Percentiles rank a stretch among this genome's conserved stretches.
These are phyloP conservation scores for Cataglyphis rosenhaueri DNA, from an alignment of 2,888 invertebrate genomes.

Conservation along the genomic window DNA sequence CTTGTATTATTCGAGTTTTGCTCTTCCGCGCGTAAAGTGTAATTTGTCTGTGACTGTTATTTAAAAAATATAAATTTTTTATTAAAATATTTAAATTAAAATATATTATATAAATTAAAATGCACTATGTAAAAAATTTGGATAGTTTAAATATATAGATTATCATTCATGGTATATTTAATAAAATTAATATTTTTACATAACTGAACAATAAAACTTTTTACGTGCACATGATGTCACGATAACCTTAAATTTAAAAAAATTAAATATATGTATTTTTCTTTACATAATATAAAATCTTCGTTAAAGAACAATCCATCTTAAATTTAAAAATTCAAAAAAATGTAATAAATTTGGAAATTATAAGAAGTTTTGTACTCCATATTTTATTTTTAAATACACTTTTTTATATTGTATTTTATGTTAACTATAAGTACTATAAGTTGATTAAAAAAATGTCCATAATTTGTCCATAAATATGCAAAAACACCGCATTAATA, in stretches of 20 bases:
- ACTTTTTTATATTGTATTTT: background rate
- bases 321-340: background rate
- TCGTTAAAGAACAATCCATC: background rate
- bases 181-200: background rate
- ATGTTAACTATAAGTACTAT: background rate
- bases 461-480: background rate
- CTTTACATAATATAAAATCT: background rate
- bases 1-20: constrained; percentile 23
- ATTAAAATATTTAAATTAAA: background rate
- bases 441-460: background rate
- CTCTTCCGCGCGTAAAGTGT: background rate
- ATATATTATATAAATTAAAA: background rate
- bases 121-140: background rate
- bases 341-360: background rate
- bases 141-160: background rate
- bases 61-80: background rate
- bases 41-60: constrained; percentile 42
- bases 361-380: background rate
- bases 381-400: background rate
- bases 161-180: background rate
- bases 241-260: background rate
- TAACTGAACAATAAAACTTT: background rate
- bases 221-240: background rate
- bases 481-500: background rate
- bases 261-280: background rate